Evolutionary conservation across 2,113 vertebrate species (phyloP), one percentile per base, ranked within the genome.

Genomic region (Paradoxurus hermaphroditus): DNA sequence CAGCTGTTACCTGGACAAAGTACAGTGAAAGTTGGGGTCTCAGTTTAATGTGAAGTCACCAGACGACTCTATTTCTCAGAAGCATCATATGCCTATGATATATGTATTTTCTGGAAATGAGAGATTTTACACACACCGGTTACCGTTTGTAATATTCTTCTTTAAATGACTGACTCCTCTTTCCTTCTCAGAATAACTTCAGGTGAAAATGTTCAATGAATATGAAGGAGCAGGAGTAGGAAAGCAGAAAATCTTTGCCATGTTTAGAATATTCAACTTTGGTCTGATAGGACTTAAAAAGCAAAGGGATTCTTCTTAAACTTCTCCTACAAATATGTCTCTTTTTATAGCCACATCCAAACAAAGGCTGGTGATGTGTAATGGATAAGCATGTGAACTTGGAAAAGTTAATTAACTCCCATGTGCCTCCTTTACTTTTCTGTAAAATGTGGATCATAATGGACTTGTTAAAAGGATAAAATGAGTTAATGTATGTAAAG

Each of bases 381-480:
- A 73, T 51, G 67, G 83, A 44, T 39, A 91, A 73, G 62, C 5
- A 1, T 11, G 29, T 56, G 92, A 95, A 94, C 89, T 39, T 91
- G 62, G 36, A 77, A 41, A 81, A 41, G 81, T 92, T 95, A 94
- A 95, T 93, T 85, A 82, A 92, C 29, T 94, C 91, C 94, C 94
- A 12, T 18, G 96, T 77, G 96, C 36, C 67, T 93, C 79, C 86
- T 93, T 93, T 70, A n/a, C 51, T 91, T 95, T 97, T 49, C 91
- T 95, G 56, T 87, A 79, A 93, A 93, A 86, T 84, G 83, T 87
- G 63, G 86, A 86, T 93, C 85, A 81, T 93, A 96, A 95, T 95
- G 78, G 91, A 91, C 89, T 86, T 86, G 81, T 95, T 88, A 93
- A 93, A 93, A 93, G 70, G 63, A 86, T 90, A 79, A 96, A 90